Conservation (phyloP, 2,797 vertebrate genomes). For the Etheostoma perlongum region DNA sequence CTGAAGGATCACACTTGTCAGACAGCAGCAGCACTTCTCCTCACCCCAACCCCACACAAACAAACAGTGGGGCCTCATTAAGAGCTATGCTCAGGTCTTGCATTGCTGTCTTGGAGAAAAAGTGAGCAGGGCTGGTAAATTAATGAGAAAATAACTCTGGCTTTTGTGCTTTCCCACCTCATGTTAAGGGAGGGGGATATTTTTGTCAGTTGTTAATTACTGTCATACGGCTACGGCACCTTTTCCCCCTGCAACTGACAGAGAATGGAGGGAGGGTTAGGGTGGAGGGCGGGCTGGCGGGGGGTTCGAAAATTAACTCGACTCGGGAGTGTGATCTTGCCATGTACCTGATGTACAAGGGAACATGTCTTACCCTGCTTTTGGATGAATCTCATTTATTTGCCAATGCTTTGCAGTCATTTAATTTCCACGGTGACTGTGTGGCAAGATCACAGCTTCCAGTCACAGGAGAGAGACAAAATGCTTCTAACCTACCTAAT, state of each 20-base stretch:
- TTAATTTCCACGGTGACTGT: slow-evolving; percentile 22
- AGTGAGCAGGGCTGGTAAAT: slow-evolving; percentile 89
- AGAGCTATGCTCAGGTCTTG: slow-evolving; percentile 79
- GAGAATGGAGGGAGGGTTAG: slow-evolving; percentile 79
- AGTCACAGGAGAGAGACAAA: slow-evolving; percentile 5
- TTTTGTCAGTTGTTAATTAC: slow-evolving; percentile 98
- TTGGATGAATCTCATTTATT: slow-evolving; percentile 58
- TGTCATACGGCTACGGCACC: slow-evolving; percentile 92
- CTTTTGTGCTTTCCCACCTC: slow-evolving; percentile 95
- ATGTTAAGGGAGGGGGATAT: slow-evolving; percentile 90
- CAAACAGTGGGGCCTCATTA: slow-evolving; percentile 86
- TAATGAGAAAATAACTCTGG: slow-evolving; percentile 91
- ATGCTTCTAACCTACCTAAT: not conserved
- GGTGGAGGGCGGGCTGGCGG: slow-evolving; percentile 24
- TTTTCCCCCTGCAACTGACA: slow-evolving; percentile 87
- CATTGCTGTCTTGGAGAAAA: slow-evolving; percentile 6
- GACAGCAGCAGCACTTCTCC: not conserved
- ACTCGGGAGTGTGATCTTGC: slow-evolving; percentile 83
- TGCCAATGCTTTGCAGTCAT: slow-evolving; percentile 28
- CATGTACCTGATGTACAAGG: slow-evolving; percentile 82
- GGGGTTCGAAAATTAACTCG: slow-evolving; percentile 78
- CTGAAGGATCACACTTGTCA: not conserved
- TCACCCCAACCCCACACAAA: slow-evolving; percentile 80
- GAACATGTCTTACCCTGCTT: slow-evolving; percentile 68
- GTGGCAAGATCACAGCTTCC: slow-evolving; percentile 24